Evolutionary conservation across 2,113 vertebrate genomes (phyloP), one percentile per base, ranked within the genome.

Genomic region (Cyprinodon variegatus): DNA sequence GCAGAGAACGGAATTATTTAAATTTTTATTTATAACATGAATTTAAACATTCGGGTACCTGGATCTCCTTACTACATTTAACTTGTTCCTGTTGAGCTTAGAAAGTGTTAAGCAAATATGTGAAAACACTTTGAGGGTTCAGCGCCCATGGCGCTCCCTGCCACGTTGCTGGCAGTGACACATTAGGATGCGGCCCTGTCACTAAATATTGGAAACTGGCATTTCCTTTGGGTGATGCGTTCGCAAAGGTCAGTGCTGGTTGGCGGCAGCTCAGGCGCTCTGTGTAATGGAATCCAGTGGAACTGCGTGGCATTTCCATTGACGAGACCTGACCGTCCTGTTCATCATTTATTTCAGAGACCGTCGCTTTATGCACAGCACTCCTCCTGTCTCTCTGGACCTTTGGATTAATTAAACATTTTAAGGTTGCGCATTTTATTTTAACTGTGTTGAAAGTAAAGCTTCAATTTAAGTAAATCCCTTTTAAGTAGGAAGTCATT

Each of bases 191-290:
- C 88, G 67, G 75, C 77, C 37, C 37, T 83, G 79, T 89, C 86
- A 78, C 89, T 93, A 90, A 89, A 91, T 93, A 90, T 85, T 87
- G 85, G 77, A 88, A 89, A 91, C 86, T 89, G 91, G 88, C 89
- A 88, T 93, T 94, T 94, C 90, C 83, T 91, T 76, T 86, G 86
- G 85, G 86, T 88, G 84, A 92, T 85, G 72, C 71, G 65, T 88
- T 82, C 83, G 75, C 81, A 94, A 94, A 95, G 93, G 94, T 95
- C 94, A 94, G 81, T 4, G 50, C 69, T 48, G 88, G 89, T 72
- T 45, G 57, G 74, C 74, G 46, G 76, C 73, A 69, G 71, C 82
- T 74, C 81, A 65, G 78, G 77, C 70, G 73, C 77, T 76, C 64
- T 78, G 74, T 85, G 67, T 90, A 88, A 90, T 88, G 74, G 88